These are phyloP conservation scores for Chloroclysta siterata DNA, from an alignment of 2,888 invertebrate genomes.

Conservation along the genomic window DNA sequence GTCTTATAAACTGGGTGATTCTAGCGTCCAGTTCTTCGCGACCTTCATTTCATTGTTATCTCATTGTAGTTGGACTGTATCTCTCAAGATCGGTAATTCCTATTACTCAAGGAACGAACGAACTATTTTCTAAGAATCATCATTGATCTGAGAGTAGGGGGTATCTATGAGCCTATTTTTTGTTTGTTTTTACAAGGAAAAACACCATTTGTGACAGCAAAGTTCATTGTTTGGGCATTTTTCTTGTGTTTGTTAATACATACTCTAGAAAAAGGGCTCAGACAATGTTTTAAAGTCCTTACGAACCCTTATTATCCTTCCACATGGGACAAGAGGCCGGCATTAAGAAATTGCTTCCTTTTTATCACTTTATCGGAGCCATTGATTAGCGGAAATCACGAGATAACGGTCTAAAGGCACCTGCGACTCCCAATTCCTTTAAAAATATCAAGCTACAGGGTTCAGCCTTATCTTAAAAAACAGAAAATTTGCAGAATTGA, in stretches of 20 bases:
- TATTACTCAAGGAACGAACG: no score
- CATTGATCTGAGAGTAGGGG: no score
- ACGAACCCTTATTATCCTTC: conserved; percentile 19
- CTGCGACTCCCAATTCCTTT: conserved; percentile 63
- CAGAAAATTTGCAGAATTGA: neutral
- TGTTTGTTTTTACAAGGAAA: neutral
- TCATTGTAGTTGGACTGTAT: no score
- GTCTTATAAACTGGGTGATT: no score
- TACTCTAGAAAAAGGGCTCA: neutral
- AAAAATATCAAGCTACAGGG: conserved; percentile 47
- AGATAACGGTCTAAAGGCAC: conserved; percentile 56
- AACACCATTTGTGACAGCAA: neutral
- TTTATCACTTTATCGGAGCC: conserved; percentile 55
- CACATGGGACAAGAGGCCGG: conserved; percentile 40
- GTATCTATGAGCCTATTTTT: no score
- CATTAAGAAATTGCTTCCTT: conserved; percentile 76
- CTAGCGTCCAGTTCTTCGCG: no score
- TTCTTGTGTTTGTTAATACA: neutral
- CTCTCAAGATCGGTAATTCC: no score
- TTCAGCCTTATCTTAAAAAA: conserved; percentile 17
- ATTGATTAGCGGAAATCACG: conserved; percentile 79
- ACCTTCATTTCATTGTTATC: no score
- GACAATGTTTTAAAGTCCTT: conserved; percentile 2
- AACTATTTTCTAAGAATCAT: no score
- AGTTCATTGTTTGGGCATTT: neutral